Evolutionary conservation across 2,888 invertebrate genomes (phyloP).

Genomic region (Ormyrus nitidulus): DNA sequence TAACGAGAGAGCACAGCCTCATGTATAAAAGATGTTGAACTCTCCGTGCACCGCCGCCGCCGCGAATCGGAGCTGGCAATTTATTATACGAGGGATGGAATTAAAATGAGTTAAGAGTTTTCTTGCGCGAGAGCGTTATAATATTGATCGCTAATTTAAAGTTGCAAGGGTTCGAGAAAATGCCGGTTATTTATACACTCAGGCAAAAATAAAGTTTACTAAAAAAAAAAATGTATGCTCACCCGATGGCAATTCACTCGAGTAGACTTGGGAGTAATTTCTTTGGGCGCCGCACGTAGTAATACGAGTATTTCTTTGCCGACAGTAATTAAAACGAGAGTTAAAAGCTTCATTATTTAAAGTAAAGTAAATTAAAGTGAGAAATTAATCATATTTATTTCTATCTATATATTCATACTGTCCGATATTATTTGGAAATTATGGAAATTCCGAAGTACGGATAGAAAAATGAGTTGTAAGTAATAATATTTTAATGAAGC

Average conservation of each 20-base stretch:
- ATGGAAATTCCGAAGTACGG: too few relatives aligned
- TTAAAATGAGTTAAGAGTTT: not conserved
- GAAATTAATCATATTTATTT: too few relatives aligned
- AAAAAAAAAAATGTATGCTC: constrained; percentile 4
- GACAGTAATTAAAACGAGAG: too few relatives aligned
- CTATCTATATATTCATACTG: too few relatives aligned
- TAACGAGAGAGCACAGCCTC: not conserved
- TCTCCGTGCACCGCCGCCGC: too few relatives aligned
- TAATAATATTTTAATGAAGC: too few relatives aligned
- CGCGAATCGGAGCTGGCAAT: too few relatives aligned
- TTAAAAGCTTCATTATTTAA: too few relatives aligned
- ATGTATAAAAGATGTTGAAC: constrained; percentile 4
- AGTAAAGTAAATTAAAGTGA: too few relatives aligned
- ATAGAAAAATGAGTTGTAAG: too few relatives aligned
- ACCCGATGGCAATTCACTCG: constrained; percentile 16
- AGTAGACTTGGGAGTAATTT: constrained; percentile 9
- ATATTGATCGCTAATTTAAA: constrained; percentile 37
- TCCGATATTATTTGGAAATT: too few relatives aligned
- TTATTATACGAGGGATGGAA: too few relatives aligned
- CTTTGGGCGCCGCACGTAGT: constrained; percentile 3
- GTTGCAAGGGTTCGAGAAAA: constrained; percentile 19
- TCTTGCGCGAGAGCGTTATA: not conserved
- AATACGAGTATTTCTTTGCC: not conserved
- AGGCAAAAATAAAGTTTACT: constrained; percentile 26
- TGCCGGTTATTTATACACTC: constrained; percentile 31